Conservation (phyloP, 2,797 vertebrate genomes). For the Oceanodroma leucorhoa region DNA sequence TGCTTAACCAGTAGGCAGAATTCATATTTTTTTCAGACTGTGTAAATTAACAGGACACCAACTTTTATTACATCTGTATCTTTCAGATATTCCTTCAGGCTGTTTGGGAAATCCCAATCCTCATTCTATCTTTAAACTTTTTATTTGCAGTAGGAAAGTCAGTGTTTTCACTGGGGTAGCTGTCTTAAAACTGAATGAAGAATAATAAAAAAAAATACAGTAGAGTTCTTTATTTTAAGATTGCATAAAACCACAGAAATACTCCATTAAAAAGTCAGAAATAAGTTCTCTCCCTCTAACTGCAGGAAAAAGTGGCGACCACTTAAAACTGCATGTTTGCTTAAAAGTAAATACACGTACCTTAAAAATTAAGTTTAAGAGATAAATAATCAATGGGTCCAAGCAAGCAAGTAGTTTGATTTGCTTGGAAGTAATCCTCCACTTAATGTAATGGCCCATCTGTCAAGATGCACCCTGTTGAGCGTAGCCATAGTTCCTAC, state of each 20-base stretch:
- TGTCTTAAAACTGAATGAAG: not conserved
- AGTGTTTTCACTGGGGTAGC: not conserved
- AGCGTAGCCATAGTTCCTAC: not conserved
- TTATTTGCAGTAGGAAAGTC: not conserved
- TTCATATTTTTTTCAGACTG: not conserved
- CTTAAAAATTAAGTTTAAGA: not conserved
- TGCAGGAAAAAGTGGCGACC: not conserved
- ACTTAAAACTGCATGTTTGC: not conserved
- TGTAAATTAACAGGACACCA: not conserved
- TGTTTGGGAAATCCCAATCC: not conserved
- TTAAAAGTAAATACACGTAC: not conserved
- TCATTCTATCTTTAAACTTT: not conserved
- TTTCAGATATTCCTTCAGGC: not conserved
- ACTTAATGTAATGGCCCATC: not conserved
- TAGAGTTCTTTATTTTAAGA: slow-evolving; percentile 4
- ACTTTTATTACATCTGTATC: not conserved
- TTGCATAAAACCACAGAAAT: not conserved
- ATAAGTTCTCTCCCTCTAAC: not conserved
- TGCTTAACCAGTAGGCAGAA: not conserved
- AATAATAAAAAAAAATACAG: not conserved
- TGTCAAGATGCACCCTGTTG: not conserved
- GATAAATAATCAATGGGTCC: not conserved
- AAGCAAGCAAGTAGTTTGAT: not conserved
- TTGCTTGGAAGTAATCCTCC: not conserved
- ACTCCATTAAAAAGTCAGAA: not conserved